Evolutionary conservation across 2,888 invertebrate genomes (phyloP).

Genomic region (Metellina segmentata): DNA sequence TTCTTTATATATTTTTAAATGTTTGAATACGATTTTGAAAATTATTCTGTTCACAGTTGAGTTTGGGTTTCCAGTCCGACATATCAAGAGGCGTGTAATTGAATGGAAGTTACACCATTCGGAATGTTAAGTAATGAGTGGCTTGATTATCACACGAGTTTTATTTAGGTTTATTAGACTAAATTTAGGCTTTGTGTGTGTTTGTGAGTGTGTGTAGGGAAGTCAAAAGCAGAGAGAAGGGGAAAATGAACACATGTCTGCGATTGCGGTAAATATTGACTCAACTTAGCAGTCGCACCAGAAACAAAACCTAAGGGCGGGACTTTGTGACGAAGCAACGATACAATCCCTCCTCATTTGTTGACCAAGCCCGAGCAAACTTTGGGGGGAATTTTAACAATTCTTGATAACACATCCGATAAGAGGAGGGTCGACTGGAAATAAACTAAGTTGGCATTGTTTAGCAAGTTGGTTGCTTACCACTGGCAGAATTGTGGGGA

Average conservation of each 20-base stretch:
- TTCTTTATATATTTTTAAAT: too few species aligned
- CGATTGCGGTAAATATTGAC: conserved; percentile 55
- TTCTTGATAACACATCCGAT: conserved; percentile 45
- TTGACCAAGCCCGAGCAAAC: conserved; percentile 52
- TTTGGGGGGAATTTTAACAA: conserved; percentile 19
- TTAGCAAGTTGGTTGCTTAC: not conserved
- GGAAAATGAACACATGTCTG: not conserved
- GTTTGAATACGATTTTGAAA: too few species aligned
- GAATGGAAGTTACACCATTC: too few species aligned
- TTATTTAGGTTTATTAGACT: too few species aligned
- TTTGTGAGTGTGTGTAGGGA: not conserved
- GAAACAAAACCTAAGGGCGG: conserved; percentile 40
- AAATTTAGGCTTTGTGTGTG: too few species aligned
- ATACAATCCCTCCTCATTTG: conserved; percentile 30
- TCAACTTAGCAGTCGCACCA: conserved; percentile 28
- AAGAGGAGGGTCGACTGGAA: not conserved
- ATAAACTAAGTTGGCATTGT: conserved; percentile 18
- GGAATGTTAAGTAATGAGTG: too few species aligned
- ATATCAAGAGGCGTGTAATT: too few species aligned
- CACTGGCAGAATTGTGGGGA: not conserved
- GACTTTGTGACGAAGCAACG: not conserved
- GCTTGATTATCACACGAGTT: too few species aligned
- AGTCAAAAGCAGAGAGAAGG: not conserved
- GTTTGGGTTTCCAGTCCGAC: too few species aligned
- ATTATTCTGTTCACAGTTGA: too few species aligned